Conservation (phyloP, 1,140 invertebrate genomes). For the Heliconius hermathena region DNA sequence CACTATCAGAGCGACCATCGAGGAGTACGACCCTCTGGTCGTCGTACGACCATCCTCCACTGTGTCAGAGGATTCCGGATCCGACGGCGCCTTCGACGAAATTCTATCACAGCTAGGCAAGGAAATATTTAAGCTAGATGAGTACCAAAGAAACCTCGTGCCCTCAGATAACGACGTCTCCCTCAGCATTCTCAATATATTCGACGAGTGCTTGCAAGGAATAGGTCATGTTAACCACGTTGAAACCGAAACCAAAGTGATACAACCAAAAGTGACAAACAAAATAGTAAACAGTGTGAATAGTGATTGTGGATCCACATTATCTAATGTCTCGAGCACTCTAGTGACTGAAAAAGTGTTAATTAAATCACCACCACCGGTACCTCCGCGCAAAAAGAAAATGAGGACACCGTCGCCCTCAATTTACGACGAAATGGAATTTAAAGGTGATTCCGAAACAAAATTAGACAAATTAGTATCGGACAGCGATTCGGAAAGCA, state of each 20-base stretch:
- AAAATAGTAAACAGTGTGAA: conserved; percentile 48
- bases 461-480: conserved; percentile 30
- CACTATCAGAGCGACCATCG: conserved; percentile 62
- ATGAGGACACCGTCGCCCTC: conserved; percentile 55
- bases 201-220: conserved; percentile 71
- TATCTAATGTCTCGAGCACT: conserved; percentile 61
- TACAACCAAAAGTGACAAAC: conserved; percentile 42
- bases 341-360: conserved; percentile 56
- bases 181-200: conserved; percentile 73
- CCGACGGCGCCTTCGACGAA: conserved; percentile 75
- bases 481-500: conserved; percentile 69
- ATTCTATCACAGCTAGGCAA: conserved; percentile 76
- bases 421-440: conserved; percentile 57
- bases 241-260: conserved; percentile 47
- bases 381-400: conserved; percentile 59
- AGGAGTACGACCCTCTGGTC: conserved; percentile 76
- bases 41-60: conserved; percentile 49
- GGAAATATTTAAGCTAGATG: conserved; percentile 77
- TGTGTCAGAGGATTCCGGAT: conserved; percentile 46
- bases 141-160: conserved; percentile 69
- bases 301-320: conserved; percentile 58
- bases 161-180: conserved; percentile 65
- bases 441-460: conserved; percentile 23
- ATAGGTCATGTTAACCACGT: conserved; percentile 47
- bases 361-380: conserved; percentile 46